Base-by-base conservation (phyloP, 2,113 vertebrate genomes). In the Puffinus mauretanicus region DNA sequence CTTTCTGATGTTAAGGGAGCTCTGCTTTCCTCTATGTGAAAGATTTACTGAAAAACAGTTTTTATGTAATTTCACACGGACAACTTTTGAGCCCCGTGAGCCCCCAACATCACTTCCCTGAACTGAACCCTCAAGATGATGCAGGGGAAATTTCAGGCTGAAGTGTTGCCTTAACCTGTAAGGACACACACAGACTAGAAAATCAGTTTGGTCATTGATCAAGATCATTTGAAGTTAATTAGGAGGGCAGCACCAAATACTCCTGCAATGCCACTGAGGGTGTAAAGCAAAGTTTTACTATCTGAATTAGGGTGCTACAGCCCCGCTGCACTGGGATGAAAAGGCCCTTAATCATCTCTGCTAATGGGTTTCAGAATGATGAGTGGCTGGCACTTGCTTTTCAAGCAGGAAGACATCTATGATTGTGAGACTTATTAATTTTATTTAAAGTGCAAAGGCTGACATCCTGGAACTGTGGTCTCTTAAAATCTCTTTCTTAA, bases 321-420 rank as follows among this genome's bases (percentile, higher is more conserved):
- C 60, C 44, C 70, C 1, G 0, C 70, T 61, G n/a, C 1, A 3
- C 22, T 0, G 0, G 51, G 61, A 34, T 80, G 66, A 44, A 80
- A 86, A 80, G 84, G 47, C 52, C 26, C 40, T 89, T 64, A 71
- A 91, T 89, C 2, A 4, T 54, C 81, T 55, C 52, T 80, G 81
- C 84, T 96, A 93, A 94, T 95, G 94, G 77, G 25, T 86, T 93
- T 55, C 84, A 86, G 94, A 25, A 72, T 86, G 90, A 95, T 72
- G 71, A 95, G 92, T 95, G 87, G 54, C 51, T 94, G 5, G 3
- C 36, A 13, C 75, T 92, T 83, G 70, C 57, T 72, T 38, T 76
- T 72, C 62, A 34, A 72, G 90, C 94, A 95, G 92, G 92, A 96
- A 95, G 94, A 67, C 10, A 18, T 88, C 92, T 62, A 9, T 83